Conservation (phyloP, 2,888 invertebrate species). For the Cheilosia vernalis region DNA sequence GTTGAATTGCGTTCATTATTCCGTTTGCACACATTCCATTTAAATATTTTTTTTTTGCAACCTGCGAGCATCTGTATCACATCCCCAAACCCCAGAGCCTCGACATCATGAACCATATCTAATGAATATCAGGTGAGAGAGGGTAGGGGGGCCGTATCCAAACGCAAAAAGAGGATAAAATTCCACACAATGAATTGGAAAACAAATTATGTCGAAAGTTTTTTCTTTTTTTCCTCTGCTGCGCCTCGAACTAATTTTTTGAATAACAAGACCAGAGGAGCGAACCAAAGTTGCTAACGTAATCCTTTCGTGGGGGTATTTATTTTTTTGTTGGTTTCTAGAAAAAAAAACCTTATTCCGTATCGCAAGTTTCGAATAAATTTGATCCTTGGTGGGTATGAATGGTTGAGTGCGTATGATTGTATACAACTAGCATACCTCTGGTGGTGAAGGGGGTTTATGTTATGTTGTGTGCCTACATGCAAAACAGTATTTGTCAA, state of each 20-base stretch:
- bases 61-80: not conserved
- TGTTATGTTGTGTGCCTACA: conserved; percentile 8
- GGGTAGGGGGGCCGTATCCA: not conserved
- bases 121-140: conserved; percentile 43
- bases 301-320: conserved; percentile 35
- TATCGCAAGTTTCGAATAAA: conserved; percentile 60
- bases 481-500: conserved; percentile 14
- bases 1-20: conserved; percentile 48
- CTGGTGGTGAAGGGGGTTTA: conserved; percentile 1
- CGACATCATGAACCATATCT: conserved; percentile 36
- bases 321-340: not conserved
- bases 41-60: not conserved
- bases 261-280: conserved; percentile 28
- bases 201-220: conserved; percentile 42
- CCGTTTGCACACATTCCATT: conserved; percentile 36
- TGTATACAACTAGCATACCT: not conserved
- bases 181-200: conserved; percentile 47
- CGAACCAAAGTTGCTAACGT: conserved; percentile 27
- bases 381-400: conserved; percentile 30
- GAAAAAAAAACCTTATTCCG: conserved; percentile 30
- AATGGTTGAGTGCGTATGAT: conserved; percentile 40
- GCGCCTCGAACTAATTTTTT: conserved; percentile 52
- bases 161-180: conserved; percentile 13
- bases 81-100: not conserved
- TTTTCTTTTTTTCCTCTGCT: conserved; percentile 15